Percentiles rank a stretch among this genome's conserved stretches.
Evolutionary conservation across 2,113 vertebrate genomes (phyloP).

Genomic region (Athene noctua): DNA sequence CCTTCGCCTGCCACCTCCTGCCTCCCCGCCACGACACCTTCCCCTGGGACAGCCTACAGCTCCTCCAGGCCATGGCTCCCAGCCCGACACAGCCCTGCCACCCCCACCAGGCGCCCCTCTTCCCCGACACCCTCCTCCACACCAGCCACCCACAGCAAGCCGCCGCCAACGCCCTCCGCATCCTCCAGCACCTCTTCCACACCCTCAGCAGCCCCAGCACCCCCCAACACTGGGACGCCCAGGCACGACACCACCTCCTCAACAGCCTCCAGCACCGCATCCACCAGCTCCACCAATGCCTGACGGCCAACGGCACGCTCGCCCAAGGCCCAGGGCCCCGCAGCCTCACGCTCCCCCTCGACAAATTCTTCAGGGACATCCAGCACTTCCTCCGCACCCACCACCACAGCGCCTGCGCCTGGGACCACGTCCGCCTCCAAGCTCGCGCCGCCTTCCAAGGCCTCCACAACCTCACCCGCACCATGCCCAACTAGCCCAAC

Average conservation of each 20-base stretch:
- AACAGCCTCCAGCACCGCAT: background rate
- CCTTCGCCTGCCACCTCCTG: background rate
- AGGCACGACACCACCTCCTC: background rate
- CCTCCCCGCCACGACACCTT: background rate
- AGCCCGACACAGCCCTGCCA: background rate
- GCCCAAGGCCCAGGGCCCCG: background rate
- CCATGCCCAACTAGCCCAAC: no score
- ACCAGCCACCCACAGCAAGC: background rate
- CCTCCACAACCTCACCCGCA: no score
- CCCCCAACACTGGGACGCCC: background rate
- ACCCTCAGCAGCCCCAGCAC: background rate
- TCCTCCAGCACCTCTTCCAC: background rate
- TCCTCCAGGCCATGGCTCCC: background rate
- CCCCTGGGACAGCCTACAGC: background rate
- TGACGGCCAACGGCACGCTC: rapidly evolving
- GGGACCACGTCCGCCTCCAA: background rate
- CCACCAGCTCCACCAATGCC: background rate
- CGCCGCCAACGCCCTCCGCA: background rate
- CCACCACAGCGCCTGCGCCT: background rate
- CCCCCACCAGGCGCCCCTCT: background rate
- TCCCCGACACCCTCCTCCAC: background rate
- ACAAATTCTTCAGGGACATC: background rate
- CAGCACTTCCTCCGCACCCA: background rate
- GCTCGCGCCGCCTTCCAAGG: background rate
- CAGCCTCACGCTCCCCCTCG: background rate